Conservation (phyloP, 2,113 vertebrate species). For the Halcyon malimbica region DNA sequence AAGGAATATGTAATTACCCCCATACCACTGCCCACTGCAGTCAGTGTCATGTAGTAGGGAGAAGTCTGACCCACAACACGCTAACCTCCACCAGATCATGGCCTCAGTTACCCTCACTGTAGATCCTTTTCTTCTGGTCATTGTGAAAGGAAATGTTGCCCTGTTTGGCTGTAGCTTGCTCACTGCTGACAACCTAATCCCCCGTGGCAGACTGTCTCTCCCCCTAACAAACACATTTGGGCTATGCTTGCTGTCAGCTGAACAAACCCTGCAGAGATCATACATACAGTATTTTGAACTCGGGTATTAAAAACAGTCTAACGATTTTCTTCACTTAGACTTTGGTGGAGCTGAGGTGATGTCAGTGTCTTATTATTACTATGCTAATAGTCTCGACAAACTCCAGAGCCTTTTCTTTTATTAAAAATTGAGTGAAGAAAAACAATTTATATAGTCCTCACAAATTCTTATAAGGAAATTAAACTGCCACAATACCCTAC, state of each 20-base stretch:
- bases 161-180: background rate
- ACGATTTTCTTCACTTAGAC: background rate
- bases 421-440: background rate
- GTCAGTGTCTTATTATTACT: background rate
- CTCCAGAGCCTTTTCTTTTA: background rate
- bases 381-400: background rate
- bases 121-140: background rate
- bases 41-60: fast-evolving
- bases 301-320: background rate
- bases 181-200: background rate
- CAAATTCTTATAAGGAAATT: background rate
- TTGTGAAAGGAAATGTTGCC: background rate
- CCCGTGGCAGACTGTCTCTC: background rate
- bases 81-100: fast-evolving
- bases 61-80: background rate
- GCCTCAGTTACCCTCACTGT: background rate
- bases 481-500: background rate
- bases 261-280: background rate
- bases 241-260: background rate
- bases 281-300: background rate
- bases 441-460: background rate
- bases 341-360: background rate
- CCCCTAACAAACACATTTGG: background rate
- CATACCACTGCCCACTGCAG: background rate
- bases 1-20: background rate